Conservation (phyloP, 2,113 vertebrate species). For the Mohoua ochrocephala region DNA sequence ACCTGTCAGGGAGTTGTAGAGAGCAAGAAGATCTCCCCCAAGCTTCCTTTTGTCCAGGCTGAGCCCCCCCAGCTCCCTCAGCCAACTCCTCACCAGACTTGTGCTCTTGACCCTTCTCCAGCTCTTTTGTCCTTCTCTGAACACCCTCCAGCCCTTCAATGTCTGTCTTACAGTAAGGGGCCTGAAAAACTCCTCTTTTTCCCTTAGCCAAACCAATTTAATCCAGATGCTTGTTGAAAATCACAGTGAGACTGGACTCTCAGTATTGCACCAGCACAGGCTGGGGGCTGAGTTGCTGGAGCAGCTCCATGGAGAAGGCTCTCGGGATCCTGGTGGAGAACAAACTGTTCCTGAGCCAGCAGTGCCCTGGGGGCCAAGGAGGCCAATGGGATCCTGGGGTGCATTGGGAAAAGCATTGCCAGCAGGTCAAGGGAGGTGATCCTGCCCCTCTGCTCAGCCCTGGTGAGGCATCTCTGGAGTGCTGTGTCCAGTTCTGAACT, state of each 20-base stretch:
- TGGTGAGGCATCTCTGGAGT: background rate
- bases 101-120: background rate
- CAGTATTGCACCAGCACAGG: background rate
- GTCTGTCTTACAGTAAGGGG: background rate
- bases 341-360: background rate
- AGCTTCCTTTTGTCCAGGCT: background rate
- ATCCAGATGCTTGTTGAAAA: background rate
- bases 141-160: background rate
- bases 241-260: background rate
- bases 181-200: background rate
- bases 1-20: background rate
- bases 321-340: fast-evolving
- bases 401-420: background rate
- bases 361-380: background rate
- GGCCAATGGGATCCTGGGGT: background rate
- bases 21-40: background rate
- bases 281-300: background rate
- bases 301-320: background rate
- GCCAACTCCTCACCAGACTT: background rate
- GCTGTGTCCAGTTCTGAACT: background rate
- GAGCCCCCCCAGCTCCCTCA: background rate
- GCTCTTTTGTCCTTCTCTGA: background rate
- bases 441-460: background rate
- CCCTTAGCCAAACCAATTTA: background rate
- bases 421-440: background rate